These are phyloP conservation scores for Crossaster papposus DNA, from an alignment of 53 echinoderm and acorn worm genomes.

Conservation along the genomic window DNA sequence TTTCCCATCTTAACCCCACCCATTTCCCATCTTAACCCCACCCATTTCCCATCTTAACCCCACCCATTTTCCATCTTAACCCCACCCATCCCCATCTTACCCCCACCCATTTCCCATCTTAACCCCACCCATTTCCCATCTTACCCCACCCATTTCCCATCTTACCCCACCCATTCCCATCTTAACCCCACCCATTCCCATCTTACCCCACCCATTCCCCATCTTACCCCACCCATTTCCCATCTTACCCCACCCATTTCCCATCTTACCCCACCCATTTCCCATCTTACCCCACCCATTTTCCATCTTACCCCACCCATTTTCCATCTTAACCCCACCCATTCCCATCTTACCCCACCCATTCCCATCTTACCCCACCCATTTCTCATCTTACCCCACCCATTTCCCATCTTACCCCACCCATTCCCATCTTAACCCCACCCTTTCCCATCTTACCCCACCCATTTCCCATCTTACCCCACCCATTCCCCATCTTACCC, in stretches of 20 bases:
- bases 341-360: not conserved
- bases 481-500: not conserved
- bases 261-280: not conserved
- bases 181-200: not conserved
- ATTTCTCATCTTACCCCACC: not conserved
- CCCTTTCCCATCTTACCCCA: not conserved
- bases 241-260: not conserved
- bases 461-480: not conserved
- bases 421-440: not conserved
- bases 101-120: not conserved
- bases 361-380: not conserved
- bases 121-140: not conserved
- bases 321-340: not conserved
- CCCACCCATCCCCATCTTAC: not conserved
- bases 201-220: not conserved
- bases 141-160: not conserved
- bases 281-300: too few relatives aligned
- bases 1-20: not conserved
- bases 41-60: not conserved
- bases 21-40: not conserved
- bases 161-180: not conserved
- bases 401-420: not conserved
- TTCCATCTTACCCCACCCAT: not conserved
- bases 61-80: constrained; percentile 5
- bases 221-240: not conserved